Conservation (phyloP, 1,140 invertebrate species). For the Drosophila bifasciata region DNA sequence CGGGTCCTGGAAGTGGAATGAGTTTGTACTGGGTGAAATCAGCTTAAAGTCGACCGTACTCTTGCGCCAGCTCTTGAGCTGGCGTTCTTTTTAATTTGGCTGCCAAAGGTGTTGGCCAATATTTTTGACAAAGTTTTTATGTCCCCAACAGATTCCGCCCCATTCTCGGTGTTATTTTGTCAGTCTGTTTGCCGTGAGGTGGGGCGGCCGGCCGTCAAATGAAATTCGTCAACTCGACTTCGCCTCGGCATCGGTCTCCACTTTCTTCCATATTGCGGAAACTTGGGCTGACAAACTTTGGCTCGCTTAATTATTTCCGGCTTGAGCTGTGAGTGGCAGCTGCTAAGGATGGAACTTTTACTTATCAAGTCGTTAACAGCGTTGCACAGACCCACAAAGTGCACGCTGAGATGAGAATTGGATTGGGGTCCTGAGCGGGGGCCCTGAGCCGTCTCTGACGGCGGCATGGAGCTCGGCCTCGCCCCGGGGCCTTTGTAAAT, state of each 20-base stretch:
- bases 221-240: constrained; percentile 66
- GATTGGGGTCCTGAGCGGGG: background rate
- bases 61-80: constrained; percentile 23
- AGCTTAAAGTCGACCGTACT: constrained; percentile 38
- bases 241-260: constrained; percentile 9
- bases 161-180: constrained; percentile 35
- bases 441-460: background rate
- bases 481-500: constrained; percentile 43
- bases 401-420: constrained; percentile 44
- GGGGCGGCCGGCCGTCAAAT: constrained; percentile 47
- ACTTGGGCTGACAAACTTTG: constrained; percentile 49
- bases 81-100: constrained; percentile 58
- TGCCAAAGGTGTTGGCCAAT: constrained; percentile 62
- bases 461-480: background rate
- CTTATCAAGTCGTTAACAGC: constrained; percentile 61
- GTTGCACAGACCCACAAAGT: constrained; percentile 30
- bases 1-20: background rate
- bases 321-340: constrained; percentile 38
- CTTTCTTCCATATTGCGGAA: constrained; percentile 45
- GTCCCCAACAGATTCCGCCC: constrained; percentile 58
- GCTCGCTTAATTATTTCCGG: constrained; percentile 67
- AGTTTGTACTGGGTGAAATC: background rate
- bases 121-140: constrained; percentile 71
- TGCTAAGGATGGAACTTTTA: constrained; percentile 47
- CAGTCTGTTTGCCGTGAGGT: constrained; percentile 3